Evolutionary conservation across 2,797 vertebrate genomes (phyloP).

Genomic region (Acanthiza pusilla): DNA sequence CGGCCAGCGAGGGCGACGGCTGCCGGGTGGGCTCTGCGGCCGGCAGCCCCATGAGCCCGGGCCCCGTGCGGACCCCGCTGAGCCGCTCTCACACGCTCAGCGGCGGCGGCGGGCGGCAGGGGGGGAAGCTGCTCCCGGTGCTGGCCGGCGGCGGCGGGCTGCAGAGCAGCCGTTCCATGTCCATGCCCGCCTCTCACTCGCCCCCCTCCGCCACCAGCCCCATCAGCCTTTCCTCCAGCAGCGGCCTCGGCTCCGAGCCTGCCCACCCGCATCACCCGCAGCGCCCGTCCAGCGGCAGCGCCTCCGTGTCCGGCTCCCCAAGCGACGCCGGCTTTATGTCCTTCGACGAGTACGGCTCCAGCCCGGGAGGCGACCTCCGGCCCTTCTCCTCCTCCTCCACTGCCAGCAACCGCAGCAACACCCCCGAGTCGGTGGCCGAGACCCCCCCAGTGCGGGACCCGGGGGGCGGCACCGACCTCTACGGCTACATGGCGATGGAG

Average conservation of each 20-base stretch:
- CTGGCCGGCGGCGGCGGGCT: constrained; percentile 73
- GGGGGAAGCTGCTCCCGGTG: constrained; percentile 49
- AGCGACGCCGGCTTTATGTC: constrained; percentile 92
- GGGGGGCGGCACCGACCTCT: constrained; percentile 74
- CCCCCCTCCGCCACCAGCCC: constrained; percentile 83
- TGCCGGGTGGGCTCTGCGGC: constrained; percentile 80
- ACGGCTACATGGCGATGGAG: constrained; percentile 94
- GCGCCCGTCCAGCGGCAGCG: constrained; percentile 88
- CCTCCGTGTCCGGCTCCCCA: constrained; percentile 90
- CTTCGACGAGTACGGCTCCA: constrained; percentile 91
- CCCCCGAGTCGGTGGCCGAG: constrained; percentile 88
- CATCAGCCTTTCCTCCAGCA: constrained; percentile 82
- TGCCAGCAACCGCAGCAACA: constrained; percentile 84
- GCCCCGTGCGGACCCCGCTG: constrained; percentile 81
- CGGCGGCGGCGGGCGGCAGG: constrained; percentile 41
- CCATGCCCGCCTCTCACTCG: constrained; percentile 88
- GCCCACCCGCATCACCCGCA: constrained; percentile 67
- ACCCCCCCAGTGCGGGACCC: constrained; percentile 85
- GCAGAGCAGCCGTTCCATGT: constrained; percentile 91
- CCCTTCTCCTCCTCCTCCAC: constrained; percentile 73
- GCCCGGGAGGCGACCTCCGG: constrained; percentile 78
- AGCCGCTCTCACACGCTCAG: constrained; percentile 87
- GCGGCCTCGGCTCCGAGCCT: constrained; percentile 76
- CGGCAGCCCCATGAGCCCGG: constrained; percentile 89
- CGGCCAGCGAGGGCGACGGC: constrained; percentile 91